A percentile compares a stretch with the other conserved stretches of the same genome.
Conservation (phyloP, 2,888 invertebrate genomes). For the Arge pagana region DNA sequence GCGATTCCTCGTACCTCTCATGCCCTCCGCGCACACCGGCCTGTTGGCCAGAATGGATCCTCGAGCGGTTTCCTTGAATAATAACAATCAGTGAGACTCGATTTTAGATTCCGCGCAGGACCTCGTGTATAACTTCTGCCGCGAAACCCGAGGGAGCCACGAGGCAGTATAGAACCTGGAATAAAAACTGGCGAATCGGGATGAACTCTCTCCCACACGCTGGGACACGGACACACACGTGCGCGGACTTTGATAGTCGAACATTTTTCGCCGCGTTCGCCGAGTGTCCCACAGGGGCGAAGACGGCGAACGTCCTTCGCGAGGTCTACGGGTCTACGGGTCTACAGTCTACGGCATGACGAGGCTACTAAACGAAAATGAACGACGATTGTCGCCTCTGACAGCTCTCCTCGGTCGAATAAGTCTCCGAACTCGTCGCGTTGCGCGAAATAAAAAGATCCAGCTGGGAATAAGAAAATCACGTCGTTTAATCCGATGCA, state of each 20-base stretch:
- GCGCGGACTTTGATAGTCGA: slow-evolving; percentile 14
- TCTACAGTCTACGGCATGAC: neutral
- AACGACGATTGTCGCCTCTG: neutral
- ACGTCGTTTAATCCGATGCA: slow-evolving; percentile 1
- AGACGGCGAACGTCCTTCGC: neutral
- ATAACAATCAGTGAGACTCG: slow-evolving; percentile 21
- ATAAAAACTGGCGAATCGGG: slow-evolving; percentile 2
- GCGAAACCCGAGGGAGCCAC: neutral
- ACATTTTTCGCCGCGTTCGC: slow-evolving; percentile 19
- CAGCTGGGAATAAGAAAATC: slow-evolving; percentile 5
- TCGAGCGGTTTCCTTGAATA: slow-evolving; percentile 25
- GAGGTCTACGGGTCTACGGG: neutral
- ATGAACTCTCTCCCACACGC: too few species aligned
- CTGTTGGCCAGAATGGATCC: slow-evolving; percentile 17
- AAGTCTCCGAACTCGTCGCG: neutral
- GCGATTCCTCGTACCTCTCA: slow-evolving; percentile 2
- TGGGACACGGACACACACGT: neutral
- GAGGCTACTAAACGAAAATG: neutral
- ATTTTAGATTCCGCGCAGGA: slow-evolving; percentile 23
- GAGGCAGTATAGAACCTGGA: slow-evolving; percentile 4
- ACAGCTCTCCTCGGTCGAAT: neutral
- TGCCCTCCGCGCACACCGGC: slow-evolving; percentile 7
- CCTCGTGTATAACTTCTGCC: slow-evolving; percentile 20
- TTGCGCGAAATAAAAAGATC: neutral
- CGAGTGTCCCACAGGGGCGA: slow-evolving; percentile 15